A percentile compares a stretch with the other conserved stretches of the same genome.
Conservation (phyloP, 1,140 invertebrate genomes). For the Bombus pyrosoma region DNA sequence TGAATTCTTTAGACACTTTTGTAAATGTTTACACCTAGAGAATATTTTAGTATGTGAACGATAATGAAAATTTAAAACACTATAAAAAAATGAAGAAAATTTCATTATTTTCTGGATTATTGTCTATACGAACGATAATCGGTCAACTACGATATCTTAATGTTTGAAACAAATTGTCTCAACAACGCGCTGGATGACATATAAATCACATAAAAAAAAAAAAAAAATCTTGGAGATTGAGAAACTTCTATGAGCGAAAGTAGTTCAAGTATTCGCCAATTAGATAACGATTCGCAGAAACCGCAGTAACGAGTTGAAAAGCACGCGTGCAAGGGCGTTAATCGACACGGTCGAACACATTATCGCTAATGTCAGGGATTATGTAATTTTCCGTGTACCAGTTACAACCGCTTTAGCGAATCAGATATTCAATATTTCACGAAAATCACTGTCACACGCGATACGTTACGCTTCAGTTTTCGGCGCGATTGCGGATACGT, state of each 20-base stretch:
- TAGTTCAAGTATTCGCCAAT: neutral
- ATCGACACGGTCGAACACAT: slow-evolving; percentile 43
- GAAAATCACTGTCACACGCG: slow-evolving; percentile 28
- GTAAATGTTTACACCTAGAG: too few relatives aligned
- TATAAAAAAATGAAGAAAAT: too few relatives aligned
- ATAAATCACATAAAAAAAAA: too few relatives aligned
- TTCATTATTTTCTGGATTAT: too few relatives aligned
- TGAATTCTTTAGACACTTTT: too few relatives aligned
- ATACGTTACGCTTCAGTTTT: neutral
- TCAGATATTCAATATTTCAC: slow-evolving; percentile 41
- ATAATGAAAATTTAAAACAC: too few relatives aligned
- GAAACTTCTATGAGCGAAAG: neutral
- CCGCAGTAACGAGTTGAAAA: slow-evolving; percentile 2
- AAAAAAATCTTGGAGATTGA: neutral
- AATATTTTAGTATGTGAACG: too few relatives aligned
- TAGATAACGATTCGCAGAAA: neutral
- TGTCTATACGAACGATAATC: too few relatives aligned
- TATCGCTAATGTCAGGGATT: slow-evolving; percentile 44
- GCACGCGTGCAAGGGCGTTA: slow-evolving; percentile 16
- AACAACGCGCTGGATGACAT: too few relatives aligned
- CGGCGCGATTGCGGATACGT: neutral
- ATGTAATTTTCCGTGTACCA: slow-evolving; percentile 31
- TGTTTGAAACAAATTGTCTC: too few relatives aligned
- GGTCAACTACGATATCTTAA: too few relatives aligned
- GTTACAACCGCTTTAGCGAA: slow-evolving; percentile 14